phyloP scores from a whole-genome alignment of 2,113 vertebrate species.

The Takifugu bimaculatus region DNA sequence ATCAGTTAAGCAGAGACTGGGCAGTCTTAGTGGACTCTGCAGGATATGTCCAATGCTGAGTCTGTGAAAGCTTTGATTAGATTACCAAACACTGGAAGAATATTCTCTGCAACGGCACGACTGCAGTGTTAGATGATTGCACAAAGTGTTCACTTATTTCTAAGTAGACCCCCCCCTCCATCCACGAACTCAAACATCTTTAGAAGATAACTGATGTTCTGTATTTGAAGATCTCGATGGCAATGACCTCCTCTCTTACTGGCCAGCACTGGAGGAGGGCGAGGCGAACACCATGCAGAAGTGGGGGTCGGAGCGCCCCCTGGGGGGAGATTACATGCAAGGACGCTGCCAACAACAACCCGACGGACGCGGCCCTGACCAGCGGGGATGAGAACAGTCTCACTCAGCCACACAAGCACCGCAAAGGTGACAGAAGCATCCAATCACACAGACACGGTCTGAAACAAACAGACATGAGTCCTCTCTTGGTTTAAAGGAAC shows the following conservation, averaged over 20 bases:
- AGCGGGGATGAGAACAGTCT: slow-evolving; percentile 92
- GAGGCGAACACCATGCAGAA: slow-evolving; percentile 90
- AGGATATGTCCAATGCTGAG: no score
- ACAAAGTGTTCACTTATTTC: no score
- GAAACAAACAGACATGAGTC: background rate
- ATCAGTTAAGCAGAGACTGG: background rate
- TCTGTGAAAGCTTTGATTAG: no score
- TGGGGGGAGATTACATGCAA: slow-evolving; percentile 90
- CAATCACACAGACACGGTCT: background rate
- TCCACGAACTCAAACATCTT: background rate
- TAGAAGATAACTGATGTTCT: background rate
- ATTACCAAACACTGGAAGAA: no score
- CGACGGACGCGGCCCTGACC: slow-evolving; percentile 84
- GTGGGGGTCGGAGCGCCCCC: slow-evolving; percentile 94
- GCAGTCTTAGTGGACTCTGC: background rate
- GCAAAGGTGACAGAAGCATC: slow-evolving; percentile 82
- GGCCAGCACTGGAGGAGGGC: slow-evolving; percentile 90
- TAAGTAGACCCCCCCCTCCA: no score
- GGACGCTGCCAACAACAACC: slow-evolving; percentile 94
- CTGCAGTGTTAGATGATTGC: no score
- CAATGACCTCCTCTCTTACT: slow-evolving; percentile 94
- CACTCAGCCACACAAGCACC: slow-evolving; percentile 84
- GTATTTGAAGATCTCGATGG: slow-evolving; percentile 86
- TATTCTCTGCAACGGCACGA: no score
- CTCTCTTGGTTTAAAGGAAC: background rate